Base-by-base conservation (phyloP, 2,113 vertebrate genomes). In the Symphodus melops region DNA sequence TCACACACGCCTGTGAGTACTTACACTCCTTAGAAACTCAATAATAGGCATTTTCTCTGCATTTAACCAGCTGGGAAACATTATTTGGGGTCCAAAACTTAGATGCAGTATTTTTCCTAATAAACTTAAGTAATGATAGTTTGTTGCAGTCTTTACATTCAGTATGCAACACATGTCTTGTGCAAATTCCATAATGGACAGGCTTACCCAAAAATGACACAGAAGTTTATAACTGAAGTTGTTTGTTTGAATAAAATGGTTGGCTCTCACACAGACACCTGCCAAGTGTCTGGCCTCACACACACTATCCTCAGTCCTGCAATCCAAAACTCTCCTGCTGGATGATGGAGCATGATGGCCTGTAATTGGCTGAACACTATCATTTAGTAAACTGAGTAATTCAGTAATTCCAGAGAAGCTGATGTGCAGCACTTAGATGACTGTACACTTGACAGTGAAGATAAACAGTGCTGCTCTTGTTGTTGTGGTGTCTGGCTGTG, bases 1-100 rank as follows among this genome's bases (percentile, higher is more conserved):
- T 99, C 88, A 99, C 98, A 86, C 98, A 99, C 72, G 98, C 98
- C 79, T 99, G 98, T 99, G 95, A 98, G 98, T 98, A 96, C 12
- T 75, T 82, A 4, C 25, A n/a, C 28, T 8, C 17, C 13, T n/a
- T n/a, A 13, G 19, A 8, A 54, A 51, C n/a, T 39, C 39, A 41
- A 1, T 10, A 41, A 10, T 16, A 17, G 7, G 37, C 8, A 46
- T 9, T 11, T 64, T 25, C 1, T 54, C 5, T 58, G 53, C 19
- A 5, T 14, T 6, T 25, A 49, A 60, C 49, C 44, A 65, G 37
- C 44, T 14, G 39, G 19, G 19, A 25, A 25, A 28, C 37, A 39
- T 9, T 39, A 39, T 39, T 6, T 17, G 14, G 16, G 14, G 2
- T 17, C 17, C 17, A 16, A 17, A 17, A 48, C 16, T 17, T 3